Evolutionary conservation across 2,113 vertebrate species (phyloP).

Genomic region (Philantomba maxwellii): DNA sequence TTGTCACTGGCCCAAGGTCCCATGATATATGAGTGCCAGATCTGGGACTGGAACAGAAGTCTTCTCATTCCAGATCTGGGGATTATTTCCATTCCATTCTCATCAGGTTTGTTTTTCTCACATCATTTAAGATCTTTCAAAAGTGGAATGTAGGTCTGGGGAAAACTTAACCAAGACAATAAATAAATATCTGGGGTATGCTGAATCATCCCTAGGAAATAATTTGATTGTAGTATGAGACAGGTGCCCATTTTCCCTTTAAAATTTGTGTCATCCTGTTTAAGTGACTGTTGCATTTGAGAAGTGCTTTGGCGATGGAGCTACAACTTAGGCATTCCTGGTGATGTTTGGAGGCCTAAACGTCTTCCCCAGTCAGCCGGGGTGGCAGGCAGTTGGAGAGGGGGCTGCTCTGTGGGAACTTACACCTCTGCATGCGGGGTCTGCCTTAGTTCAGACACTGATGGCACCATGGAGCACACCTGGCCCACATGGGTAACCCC

Average conservation of each 20-base stretch:
- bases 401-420: fast-evolving
- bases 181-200: not conserved
- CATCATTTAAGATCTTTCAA: not conserved
- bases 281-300: not conserved
- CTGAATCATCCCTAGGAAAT: not conserved
- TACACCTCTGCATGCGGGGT: fast-evolving
- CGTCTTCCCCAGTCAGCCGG: not conserved
- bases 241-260: not conserved
- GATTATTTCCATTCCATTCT: not conserved
- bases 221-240: not conserved
- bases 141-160: not conserved
- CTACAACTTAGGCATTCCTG: not conserved
- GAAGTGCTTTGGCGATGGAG: not conserved
- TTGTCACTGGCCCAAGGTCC: not conserved
- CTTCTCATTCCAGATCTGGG: not conserved
- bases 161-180: not conserved
- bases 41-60: not conserved
- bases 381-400: not conserved
- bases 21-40: not conserved
- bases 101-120: not conserved
- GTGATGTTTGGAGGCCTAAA: not conserved
- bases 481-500: not conserved
- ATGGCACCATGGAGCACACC: not conserved
- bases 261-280: not conserved
- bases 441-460: not conserved